Conservation (phyloP, 2,888 invertebrate species). For the Anagyrus pseudococci region DNA sequence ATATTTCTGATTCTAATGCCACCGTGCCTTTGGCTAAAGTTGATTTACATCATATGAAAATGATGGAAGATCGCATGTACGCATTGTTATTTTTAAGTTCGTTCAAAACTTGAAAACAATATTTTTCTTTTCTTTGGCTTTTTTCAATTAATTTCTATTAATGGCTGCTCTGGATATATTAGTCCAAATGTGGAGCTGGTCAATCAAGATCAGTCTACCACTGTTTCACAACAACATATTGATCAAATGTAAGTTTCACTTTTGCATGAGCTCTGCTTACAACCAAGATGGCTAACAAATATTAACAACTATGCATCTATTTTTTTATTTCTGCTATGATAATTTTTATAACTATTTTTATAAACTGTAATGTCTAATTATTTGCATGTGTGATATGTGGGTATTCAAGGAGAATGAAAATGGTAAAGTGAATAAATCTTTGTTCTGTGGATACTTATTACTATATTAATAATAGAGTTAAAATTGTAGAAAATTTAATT, state of each 20-base stretch:
- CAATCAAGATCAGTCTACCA: constrained; percentile 48
- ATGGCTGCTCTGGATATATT: constrained; percentile 49
- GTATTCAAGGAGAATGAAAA: background rate
- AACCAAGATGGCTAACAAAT: no score
- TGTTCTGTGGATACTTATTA: no score
- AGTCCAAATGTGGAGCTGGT: constrained; percentile 57
- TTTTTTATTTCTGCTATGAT: constrained; percentile 1
- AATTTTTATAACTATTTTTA: constrained; percentile 4
- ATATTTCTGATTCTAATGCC: constrained; percentile 41
- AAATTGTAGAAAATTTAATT: no score
- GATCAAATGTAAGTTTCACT: constrained; percentile 52
- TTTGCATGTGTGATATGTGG: background rate
- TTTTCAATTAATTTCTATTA: constrained; percentile 45
- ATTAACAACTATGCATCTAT: background rate
- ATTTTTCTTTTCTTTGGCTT: constrained; percentile 39
- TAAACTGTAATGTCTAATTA: background rate
- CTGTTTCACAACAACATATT: constrained; percentile 45
- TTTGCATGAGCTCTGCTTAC: constrained; percentile 30
- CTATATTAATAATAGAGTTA: no score
- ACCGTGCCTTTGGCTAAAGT: constrained; percentile 47
- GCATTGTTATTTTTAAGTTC: constrained; percentile 49
- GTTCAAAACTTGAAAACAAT: constrained; percentile 40
- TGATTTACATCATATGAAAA: constrained; percentile 47
- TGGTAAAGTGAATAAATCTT: background rate
- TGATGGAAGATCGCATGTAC: constrained; percentile 62